phyloP scores from a whole-genome alignment of 2,113 vertebrate genomes.

The Rhizomys pruinosus region DNA sequence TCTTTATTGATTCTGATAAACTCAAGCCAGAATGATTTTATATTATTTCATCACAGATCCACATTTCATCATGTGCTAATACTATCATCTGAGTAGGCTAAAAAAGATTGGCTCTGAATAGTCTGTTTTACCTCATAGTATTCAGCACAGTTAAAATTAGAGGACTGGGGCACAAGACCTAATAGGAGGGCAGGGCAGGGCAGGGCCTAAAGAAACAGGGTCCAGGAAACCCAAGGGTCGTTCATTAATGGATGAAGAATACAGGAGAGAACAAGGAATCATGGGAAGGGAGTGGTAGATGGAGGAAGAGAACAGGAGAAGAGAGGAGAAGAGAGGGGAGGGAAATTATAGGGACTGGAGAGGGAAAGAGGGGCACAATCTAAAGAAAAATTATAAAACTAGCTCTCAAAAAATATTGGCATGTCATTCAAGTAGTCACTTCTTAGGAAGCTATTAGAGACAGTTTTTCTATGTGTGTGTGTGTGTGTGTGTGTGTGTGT shows the following conservation, averaged over 20 bases:
- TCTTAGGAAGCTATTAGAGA: not conserved
- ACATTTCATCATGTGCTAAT: not conserved
- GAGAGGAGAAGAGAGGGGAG: not conserved
- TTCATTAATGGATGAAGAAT: not conserved
- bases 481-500: not conserved
- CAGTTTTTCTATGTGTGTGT: not conserved
- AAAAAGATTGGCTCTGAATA: not conserved
- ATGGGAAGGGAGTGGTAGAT: not conserved
- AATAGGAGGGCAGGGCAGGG: not conserved
- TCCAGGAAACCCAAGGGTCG: not conserved
- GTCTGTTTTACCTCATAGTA: not conserved
- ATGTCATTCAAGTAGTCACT: not conserved
- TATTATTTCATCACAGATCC: not conserved
- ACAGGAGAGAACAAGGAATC: not conserved
- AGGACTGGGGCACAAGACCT: not conserved
- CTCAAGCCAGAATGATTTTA: not conserved
- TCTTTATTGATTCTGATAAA: not conserved
- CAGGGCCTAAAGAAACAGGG: not conserved
- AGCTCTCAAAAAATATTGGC: not conserved
- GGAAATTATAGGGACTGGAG: no score
- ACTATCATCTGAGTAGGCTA: not conserved
- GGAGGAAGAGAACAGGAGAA: not conserved
- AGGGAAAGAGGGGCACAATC: not conserved
- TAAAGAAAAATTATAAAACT: not conserved
- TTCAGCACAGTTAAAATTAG: not conserved